Conservation (phyloP, 1,140 invertebrate species). For the Aphelenchoides besseyi region DNA sequence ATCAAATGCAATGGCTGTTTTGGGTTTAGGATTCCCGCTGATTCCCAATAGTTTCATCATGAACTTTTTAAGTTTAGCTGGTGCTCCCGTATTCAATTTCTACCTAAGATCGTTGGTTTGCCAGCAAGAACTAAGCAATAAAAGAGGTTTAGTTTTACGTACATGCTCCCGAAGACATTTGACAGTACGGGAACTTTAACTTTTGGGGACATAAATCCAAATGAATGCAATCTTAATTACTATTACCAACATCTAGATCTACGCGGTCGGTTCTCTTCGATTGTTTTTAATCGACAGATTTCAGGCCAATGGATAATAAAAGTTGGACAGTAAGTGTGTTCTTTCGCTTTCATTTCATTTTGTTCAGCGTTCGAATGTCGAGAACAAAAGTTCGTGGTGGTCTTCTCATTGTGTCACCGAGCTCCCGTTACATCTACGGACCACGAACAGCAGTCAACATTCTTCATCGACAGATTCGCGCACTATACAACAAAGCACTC, state of each 20-base stretch:
- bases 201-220: not conserved
- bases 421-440: not conserved
- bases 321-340: conserved; percentile 10
- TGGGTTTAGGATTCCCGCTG: not conserved
- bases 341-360: not conserved
- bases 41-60: not conserved
- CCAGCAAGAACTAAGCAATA: not conserved
- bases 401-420: not conserved
- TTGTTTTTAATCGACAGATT: too few species aligned
- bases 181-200: not conserved
- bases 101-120: not conserved
- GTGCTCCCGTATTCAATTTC: not conserved
- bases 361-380: not conserved
- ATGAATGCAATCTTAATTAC: not conserved
- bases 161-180: not conserved
- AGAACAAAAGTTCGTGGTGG: not conserved
- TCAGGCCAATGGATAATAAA: not conserved
- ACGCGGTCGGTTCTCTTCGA: too few species aligned
- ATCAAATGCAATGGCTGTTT: not conserved
- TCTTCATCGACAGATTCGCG: not conserved
- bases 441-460: not conserved
- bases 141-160: not conserved
- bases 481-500: not conserved
- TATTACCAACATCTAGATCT: not conserved
- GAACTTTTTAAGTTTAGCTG: not conserved